Evolutionary conservation across 2,888 invertebrate genomes (phyloP).

Genomic region (Dexiosoma caninum): DNA sequence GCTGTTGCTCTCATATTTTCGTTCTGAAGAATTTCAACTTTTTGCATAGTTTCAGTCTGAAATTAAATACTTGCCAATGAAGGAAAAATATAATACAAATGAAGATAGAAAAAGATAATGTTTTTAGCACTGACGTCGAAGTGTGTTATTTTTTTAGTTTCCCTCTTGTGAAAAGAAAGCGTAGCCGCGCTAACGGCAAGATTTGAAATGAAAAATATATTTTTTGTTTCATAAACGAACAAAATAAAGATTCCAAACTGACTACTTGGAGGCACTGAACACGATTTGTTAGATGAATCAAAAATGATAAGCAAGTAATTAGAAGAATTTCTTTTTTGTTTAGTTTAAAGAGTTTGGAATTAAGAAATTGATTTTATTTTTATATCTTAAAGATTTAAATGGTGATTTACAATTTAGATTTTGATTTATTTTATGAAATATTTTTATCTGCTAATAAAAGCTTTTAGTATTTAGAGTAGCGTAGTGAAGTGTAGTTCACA

Average conservation of each 20-base stretch:
- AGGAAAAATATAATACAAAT: too few relatives aligned
- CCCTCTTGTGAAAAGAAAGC: too few relatives aligned
- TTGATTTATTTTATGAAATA: too few relatives aligned
- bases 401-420: too few relatives aligned
- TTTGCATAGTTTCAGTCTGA: not conserved
- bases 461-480: too few relatives aligned
- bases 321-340: not conserved
- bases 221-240: not conserved
- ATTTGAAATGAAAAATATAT: not conserved
- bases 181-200: not conserved
- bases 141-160: too few relatives aligned
- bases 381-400: not conserved
- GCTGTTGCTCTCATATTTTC: not conserved
- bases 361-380: conserved; percentile 22
- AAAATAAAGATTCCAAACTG: conserved; percentile 2
- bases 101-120: too few relatives aligned
- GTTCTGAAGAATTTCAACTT: not conserved
- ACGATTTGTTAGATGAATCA: not conserved
- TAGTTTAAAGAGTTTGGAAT: not conserved
- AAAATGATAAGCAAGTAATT: conserved; percentile 32
- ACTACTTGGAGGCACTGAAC: not conserved
- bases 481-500: too few relatives aligned
- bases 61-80: conserved; percentile 40
- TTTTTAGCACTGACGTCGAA: too few relatives aligned
- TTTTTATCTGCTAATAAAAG: too few relatives aligned